Conservation (phyloP, 2,888 invertebrate species). For the Temnothorax rugatulus region DNA sequence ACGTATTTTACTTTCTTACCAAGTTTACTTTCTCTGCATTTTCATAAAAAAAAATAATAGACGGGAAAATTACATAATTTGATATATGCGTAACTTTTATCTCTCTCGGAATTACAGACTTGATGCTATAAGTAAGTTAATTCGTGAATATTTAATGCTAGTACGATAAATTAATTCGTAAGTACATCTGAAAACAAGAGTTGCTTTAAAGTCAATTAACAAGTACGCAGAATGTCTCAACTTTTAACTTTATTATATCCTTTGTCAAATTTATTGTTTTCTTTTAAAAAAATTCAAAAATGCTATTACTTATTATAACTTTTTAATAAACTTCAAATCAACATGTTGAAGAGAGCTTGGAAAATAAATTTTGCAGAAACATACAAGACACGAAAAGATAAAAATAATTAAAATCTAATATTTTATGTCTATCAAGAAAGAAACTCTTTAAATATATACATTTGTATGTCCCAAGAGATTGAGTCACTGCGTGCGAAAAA, state of each 20-base stretch:
- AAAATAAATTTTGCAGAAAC: not conserved
- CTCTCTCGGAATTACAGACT: not conserved
- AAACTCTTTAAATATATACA: not conserved
- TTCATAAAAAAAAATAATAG: not conserved
- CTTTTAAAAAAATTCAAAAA: not conserved
- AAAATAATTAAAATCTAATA: constrained; percentile 22
- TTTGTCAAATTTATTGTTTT: not conserved
- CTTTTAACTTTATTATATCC: not conserved
- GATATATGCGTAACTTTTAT: not conserved
- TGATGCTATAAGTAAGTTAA: not conserved
- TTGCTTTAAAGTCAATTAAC: constrained; percentile 1
- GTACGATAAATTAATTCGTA: not conserved
- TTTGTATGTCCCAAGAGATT: not conserved
- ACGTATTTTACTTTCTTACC: not conserved
- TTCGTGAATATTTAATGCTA: not conserved
- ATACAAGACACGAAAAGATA: not conserved
- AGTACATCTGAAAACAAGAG: not conserved
- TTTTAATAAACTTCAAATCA: not conserved
- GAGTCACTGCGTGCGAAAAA: not conserved
- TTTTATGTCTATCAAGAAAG: too few species aligned
- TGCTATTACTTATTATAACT: not conserved
- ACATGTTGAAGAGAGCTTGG: not conserved
- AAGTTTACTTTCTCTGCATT: not conserved
- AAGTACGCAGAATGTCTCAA: not conserved
- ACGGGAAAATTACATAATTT: not conserved